Base-by-base conservation (phyloP, 37 sponge, comb jelly and placozoan species). In the Geodia barretti region DNA sequence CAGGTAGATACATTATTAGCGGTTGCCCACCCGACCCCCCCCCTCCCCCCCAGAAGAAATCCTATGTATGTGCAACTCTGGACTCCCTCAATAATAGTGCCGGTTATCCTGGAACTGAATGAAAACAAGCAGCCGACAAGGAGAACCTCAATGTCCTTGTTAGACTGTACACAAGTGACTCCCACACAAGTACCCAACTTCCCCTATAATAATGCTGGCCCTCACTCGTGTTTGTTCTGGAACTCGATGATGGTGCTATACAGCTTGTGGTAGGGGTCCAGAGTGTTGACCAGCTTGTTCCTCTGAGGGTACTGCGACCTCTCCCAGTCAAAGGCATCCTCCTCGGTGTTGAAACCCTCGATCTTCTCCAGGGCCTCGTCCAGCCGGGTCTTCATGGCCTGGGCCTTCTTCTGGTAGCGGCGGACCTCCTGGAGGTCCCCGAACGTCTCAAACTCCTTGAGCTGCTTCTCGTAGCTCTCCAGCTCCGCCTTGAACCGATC, bases 291-390 rank as follows among this genome's bases (percentile, higher is more conserved):
- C 17, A 96, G 91, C 74, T 96, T 85, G 31, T 70, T 88, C 60
- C 92, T 85, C 32, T 81, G 85, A 43, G 99, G 97, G 75, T 99
- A 99, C 62, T 96, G 85, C 1, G 97, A 90, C 28, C 89, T 76
- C 64, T 99, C 95, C 99, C 99, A 99, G 41, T 99, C 99, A 81
- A 99, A 99, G 24, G 95, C 91, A 74, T 99, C 99, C 74, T 99
- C 99, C 67, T 99, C 99, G 1, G 39, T 32, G 72, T 96, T 96
- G 89, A 99, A 95, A 1, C 90, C 91, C 40, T 99, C 99, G 74
- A 96, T 92, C 79, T 90, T 99, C 28, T 87, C 95, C 38, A 80
- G 78, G 20, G 99, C 99, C n/a, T 89, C 92, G 23, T 99, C 97
- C 14, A 99, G 89, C 21, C 89, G 90, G 20, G 54, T 35, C 20